A percentile compares a stretch with the other conserved stretches of the same genome.
These are phyloP conservation scores for Casuarius casuarius DNA, from an alignment of 2,113 vertebrate species.

Conservation along the genomic window DNA sequence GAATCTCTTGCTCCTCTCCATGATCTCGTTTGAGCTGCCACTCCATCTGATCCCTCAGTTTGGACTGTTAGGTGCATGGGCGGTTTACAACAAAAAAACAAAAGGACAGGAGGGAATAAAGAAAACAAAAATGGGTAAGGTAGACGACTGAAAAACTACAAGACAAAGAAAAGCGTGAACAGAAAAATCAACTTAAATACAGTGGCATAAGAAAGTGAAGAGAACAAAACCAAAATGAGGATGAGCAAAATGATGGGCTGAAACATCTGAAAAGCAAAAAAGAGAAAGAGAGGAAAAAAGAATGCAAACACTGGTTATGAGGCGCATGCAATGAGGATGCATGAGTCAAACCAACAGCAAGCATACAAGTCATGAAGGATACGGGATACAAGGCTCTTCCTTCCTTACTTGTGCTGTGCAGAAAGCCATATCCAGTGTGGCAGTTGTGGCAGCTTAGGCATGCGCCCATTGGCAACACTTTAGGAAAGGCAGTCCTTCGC, in stretches of 20 bases:
- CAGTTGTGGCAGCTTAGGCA: constrained; percentile 69
- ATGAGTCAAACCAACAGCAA: constrained; percentile 88
- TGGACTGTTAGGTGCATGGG: constrained; percentile 91
- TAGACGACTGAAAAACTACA: constrained; percentile 83
- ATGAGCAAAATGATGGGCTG: constrained; percentile 92
- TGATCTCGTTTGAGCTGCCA: constrained; percentile 90
- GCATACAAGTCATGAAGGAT: constrained; percentile 82
- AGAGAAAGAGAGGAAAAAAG: constrained; percentile 81
- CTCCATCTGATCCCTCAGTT: constrained; percentile 96
- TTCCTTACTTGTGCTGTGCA: constrained; percentile 80
- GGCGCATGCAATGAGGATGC: constrained; percentile 95
- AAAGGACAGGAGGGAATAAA: constrained; percentile 76
- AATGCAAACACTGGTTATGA: constrained; percentile 93
- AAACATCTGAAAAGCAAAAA: constrained; percentile 90
- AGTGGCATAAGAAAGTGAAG: constrained; percentile 87
- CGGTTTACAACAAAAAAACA: constrained; percentile 81
- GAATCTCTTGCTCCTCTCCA: constrained; percentile 85
- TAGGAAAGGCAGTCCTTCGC: constrained; percentile 71
- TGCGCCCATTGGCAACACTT: constrained; percentile 68
- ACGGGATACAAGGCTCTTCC: constrained; percentile 78
- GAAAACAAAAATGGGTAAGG: constrained; percentile 78
- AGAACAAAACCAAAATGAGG: constrained; percentile 89
- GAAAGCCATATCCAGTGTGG: constrained; percentile 76
- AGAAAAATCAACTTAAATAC: constrained; percentile 93
- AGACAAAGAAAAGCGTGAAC: constrained; percentile 90